Percentiles rank a stretch among this genome's conserved stretches.
These are phyloP conservation scores for Stegostoma tigrinum DNA, from an alignment of 2,113 vertebrate species.

Conservation along the genomic window DNA sequence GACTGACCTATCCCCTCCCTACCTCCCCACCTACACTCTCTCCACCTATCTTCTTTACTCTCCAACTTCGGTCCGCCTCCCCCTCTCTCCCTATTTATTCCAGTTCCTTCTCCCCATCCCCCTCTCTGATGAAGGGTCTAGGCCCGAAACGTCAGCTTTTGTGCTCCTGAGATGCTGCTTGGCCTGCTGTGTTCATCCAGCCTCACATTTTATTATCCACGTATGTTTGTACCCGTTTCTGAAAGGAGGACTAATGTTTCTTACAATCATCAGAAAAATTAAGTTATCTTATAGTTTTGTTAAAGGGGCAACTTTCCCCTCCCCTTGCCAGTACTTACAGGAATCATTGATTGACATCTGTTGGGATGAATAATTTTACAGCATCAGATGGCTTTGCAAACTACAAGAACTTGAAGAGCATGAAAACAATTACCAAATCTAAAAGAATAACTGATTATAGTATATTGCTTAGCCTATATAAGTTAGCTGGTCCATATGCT, in stretches of 20 bases:
- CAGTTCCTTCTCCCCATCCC: too few relatives aligned
- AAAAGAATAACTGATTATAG: not conserved
- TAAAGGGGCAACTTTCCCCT: not conserved
- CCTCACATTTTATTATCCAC: too few relatives aligned
- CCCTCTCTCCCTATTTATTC: too few relatives aligned
- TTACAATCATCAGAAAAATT: constrained; percentile 8
- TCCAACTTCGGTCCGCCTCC: too few relatives aligned
- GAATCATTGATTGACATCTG: not conserved
- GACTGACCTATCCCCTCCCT: too few relatives aligned
- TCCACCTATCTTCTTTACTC: too few relatives aligned
- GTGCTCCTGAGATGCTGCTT: too few relatives aligned
- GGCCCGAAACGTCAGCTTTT: too few relatives aligned
- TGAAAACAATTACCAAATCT: not conserved
- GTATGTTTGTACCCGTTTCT: not conserved
- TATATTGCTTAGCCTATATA: not conserved
- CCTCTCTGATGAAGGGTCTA: too few relatives aligned
- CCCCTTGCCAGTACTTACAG: not conserved
- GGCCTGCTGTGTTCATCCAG: too few relatives aligned
- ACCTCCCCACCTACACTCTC: too few relatives aligned
- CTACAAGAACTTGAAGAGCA: not conserved
- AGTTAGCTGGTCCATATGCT: not conserved
- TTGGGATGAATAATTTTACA: not conserved
- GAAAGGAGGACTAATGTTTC: not conserved
- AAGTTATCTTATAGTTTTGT: not conserved
- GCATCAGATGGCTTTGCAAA: not conserved